phyloP scores from a whole-genome alignment of 2,113 vertebrate species.

The Phyllostomus discolor region DNA sequence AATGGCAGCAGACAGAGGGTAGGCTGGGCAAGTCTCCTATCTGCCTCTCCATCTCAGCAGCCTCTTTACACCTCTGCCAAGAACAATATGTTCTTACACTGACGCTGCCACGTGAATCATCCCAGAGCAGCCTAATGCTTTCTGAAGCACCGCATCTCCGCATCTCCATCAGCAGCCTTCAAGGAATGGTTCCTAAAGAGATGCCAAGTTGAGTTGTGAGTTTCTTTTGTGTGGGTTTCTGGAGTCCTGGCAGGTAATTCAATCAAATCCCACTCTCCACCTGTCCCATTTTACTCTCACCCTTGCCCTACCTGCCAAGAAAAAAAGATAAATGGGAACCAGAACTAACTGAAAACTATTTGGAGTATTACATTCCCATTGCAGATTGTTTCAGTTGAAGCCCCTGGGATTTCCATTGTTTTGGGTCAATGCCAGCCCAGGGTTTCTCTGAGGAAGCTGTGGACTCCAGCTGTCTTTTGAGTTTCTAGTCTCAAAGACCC shows the following conservation, averaged over 20 bases:
- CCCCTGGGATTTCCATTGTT: constrained; percentile 25
- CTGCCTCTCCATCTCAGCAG: too few relatives aligned
- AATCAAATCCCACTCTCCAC: constrained; percentile 45
- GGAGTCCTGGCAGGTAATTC: constrained; percentile 47
- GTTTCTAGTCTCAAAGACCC: constrained; percentile 18
- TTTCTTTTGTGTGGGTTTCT: constrained; percentile 37
- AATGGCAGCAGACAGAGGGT: neutral
- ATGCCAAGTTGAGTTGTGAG: constrained; percentile 17
- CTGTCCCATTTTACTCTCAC: constrained; percentile 49
- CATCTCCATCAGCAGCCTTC: neutral
- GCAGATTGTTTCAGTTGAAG: neutral
- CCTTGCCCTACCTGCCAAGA: constrained; percentile 56
- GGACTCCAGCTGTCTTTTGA: constrained; percentile 8
- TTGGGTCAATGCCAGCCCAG: neutral
- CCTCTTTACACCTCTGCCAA: neutral
- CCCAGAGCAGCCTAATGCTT: neutral
- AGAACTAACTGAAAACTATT: constrained; percentile 46
- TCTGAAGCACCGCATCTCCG: neutral
- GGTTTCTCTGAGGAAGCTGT: neutral
- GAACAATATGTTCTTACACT: neutral
- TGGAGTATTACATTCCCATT: constrained; percentile 28
- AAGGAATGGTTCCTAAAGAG: neutral
- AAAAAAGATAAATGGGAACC: constrained; percentile 58
- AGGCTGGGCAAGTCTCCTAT: neutral
- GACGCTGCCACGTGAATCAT: neutral